Base-by-base conservation (phyloP, 2,113 vertebrate species). In the Camarhynchus parvulus region DNA sequence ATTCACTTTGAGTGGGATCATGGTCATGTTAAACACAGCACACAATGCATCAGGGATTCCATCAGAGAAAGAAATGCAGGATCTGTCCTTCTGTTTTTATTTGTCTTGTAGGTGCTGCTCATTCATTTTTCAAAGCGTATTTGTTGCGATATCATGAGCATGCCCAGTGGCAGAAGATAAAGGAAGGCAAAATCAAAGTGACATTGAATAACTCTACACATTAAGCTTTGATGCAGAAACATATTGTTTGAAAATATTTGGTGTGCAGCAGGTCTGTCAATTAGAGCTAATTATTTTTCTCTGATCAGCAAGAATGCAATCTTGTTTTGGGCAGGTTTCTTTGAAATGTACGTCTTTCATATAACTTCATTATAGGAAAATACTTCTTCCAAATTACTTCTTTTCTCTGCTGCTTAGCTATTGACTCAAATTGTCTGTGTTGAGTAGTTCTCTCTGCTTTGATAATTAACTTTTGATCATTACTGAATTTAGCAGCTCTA, bases 401-500 rank as follows among this genome's bases (percentile, higher is more conserved):
- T 96, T 96, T 92, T 86, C 81, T 95, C 39, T 31, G 91, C 95
- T 97, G 95, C 92, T 95, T 97, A 94, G 94, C 83, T 97, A 95
- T 96, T 96, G 94, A 97, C 95, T 97, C 94, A 96, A 97, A 97
- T 96, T 91, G 72, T 96, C 93, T 98, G 80, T 74, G 85, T 83
- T 91, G 80, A 97, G 91, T 90, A 83, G 82, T 83, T 97, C 82
- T 87, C 86, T 96, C 95, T 96, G 91, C 96, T 98, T 97, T 97
- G 94, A 97, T 98, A 98, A 98, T 97, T 95, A 98, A 97, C 92
- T 96, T 96, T 96, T 91, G 96, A 97, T 97, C 94, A 96, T 97
- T 96, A 91, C 83, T 92, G 94, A 94, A 93, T 97, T 96, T 97
- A 96, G 96, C 92, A 97, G 92, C 89, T 97, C 91, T 89, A 96